Conservation (phyloP, 2,888 invertebrate genomes). For the Drosophila niveifrons region DNA sequence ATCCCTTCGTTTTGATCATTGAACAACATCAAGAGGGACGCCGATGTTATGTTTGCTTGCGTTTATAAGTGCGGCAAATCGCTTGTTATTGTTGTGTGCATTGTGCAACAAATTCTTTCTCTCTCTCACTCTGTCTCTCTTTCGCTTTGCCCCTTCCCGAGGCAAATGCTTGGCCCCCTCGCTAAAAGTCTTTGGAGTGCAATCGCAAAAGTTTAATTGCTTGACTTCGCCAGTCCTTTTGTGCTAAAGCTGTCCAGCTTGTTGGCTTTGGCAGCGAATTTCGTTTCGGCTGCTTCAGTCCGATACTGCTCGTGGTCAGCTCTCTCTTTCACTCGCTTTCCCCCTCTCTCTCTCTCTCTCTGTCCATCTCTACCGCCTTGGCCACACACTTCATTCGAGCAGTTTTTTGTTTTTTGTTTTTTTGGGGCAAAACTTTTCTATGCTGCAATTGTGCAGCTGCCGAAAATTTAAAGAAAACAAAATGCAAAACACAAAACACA, state of each 20-base stretch:
- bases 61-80: conserved; percentile 45
- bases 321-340: not conserved
- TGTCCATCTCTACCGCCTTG: not conserved
- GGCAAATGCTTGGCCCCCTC: not conserved
- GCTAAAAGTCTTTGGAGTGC: conserved; percentile 7
- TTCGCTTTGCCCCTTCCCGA: conserved; percentile 1
- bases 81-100: conserved; percentile 48
- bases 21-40: conserved; percentile 11
- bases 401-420: conserved; percentile 13
- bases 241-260: conserved; percentile 39
- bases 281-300: not conserved
- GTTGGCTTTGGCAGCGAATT: conserved; percentile 23
- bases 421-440: conserved; percentile 29
- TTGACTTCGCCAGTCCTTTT: conserved; percentile 58
- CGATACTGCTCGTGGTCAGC: conserved; percentile 15
- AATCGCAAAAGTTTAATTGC: conserved; percentile 70
- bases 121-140: conserved; percentile 3
- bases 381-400: conserved; percentile 46
- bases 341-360: not conserved
- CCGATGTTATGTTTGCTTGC: conserved; percentile 16
- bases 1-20: conserved; percentile 15
- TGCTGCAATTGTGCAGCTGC: conserved; percentile 17
- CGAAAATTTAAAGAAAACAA: conserved; percentile 42
- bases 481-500: conserved; percentile 17
- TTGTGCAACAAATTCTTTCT: conserved; percentile 37